Conservation (phyloP, 2,797 vertebrate genomes). For the Nannoperca australis region DNA sequence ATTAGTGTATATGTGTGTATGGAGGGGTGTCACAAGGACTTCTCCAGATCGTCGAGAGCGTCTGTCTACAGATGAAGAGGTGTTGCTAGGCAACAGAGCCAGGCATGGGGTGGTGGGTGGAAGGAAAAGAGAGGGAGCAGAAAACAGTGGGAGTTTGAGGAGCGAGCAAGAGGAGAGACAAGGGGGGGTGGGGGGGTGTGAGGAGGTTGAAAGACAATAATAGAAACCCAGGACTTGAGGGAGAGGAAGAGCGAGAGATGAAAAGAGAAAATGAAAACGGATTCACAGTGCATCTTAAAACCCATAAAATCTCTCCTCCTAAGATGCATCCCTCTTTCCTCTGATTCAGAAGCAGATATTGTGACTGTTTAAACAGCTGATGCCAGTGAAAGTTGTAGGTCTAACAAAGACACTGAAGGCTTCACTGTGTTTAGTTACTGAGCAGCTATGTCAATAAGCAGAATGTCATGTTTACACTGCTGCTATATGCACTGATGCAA, state of each 20-base stretch:
- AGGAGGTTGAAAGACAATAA: constrained; percentile 51
- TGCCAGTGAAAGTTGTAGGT: neutral
- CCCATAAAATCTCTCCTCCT: constrained; percentile 9
- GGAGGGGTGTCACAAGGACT: constrained; percentile 37
- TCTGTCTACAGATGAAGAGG: constrained; percentile 64
- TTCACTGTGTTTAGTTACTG: neutral
- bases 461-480: neutral
- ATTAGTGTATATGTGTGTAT: neutral
- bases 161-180: constrained; percentile 40
- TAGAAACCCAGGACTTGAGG: constrained; percentile 36
- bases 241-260: constrained; percentile 31
- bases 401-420: neutral
- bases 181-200: constrained; percentile 2
- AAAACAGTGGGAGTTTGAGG: constrained; percentile 65
- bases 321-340: neutral
- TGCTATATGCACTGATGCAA: neutral
- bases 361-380: neutral
- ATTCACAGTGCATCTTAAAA: constrained; percentile 25
- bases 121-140: constrained; percentile 55
- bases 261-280: constrained; percentile 24
- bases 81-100: constrained; percentile 78
- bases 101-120: constrained; percentile 63
- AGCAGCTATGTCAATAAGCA: neutral
- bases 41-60: constrained; percentile 33
- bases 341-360: constrained; percentile 5